A percentile compares a stretch with the other conserved stretches of the same genome.
Conservation (phyloP, 2,888 invertebrate genomes). For the Chrysolina haemoptera region DNA sequence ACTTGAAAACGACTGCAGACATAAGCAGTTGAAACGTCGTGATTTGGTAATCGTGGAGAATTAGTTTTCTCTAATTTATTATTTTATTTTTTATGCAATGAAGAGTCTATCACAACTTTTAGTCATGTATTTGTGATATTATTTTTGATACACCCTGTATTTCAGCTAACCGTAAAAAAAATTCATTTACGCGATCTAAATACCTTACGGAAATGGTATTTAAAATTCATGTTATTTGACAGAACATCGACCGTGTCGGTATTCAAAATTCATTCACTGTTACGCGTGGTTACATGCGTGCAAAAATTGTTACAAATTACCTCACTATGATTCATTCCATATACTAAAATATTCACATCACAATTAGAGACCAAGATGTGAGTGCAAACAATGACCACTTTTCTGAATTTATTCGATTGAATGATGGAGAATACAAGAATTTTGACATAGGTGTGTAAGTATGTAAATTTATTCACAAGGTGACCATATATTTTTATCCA, state of each 20-base stretch:
- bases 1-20: too few species aligned
- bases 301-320: conserved; percentile 2
- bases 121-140: too few species aligned
- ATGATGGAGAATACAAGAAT: conserved; percentile 1
- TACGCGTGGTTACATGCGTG: conserved; percentile 11
- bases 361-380: background rate
- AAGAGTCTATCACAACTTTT: too few species aligned
- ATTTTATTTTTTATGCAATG: too few species aligned
- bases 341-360: conserved; percentile 11
- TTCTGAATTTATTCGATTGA: background rate
- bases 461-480: background rate
- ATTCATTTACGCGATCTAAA: conserved; percentile 5
- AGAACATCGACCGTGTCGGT: conserved; percentile 8
- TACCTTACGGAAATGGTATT: conserved; percentile 10
- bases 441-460: conserved; percentile 1
- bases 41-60: too few species aligned
- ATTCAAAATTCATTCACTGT: conserved; percentile 18
- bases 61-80: too few species aligned
- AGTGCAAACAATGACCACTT: background rate
- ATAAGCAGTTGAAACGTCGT: too few species aligned
- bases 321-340: background rate
- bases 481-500: background rate
- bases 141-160: conserved; percentile 1
- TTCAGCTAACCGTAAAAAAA: background rate
- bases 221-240: conserved; percentile 20